Evolutionary conservation across 2,888 invertebrate genomes (phyloP), one percentile per base, ranked within the genome.

Genomic region (Teleogryllus oceanicus): DNA sequence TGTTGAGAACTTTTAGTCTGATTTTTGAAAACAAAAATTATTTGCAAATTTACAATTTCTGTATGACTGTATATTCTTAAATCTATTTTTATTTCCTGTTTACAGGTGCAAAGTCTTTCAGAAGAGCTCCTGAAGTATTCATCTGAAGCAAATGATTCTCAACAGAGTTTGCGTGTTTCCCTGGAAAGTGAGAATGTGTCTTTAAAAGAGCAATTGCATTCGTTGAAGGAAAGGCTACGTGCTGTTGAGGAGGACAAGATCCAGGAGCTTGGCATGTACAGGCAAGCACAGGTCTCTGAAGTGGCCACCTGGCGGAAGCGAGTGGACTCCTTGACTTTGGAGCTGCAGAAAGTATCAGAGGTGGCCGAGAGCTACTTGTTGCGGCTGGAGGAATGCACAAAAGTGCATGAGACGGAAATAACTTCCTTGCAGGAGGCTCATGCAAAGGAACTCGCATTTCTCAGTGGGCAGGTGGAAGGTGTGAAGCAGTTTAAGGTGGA

Each of bases 231-330:
- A 81, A 83, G 8, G 85, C 85, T 80, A 82, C 83, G 49, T 24
- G 79, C 2, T 84, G 84, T 20, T 85, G 16, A 86, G 79, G 84
- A 85, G 18, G 84, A 84, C 16, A 84, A 85, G 79, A 79, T 85
- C 5, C 84, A 84, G 82, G 85, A 85, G n/a, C n/a, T 62, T 8
- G 16, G 1, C 1, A 13, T 62, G 62, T 62, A 62, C 8, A 10
- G 10, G n/a, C 16, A 62, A n/a, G 62, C n/a, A 18, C 62, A 62
- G 8, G 62, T 16, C 13, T 62, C 62, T 62, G 62, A 62, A 62
- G n/a, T 62, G 11, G n/a, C 62, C n/a, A 62, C 62, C n/a, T 62
- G 62, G 62, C 13, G n/a, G 62, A 62, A 62, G n/a, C 62, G n/a
- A 62, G 62, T 62, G 62, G 62, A 62, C 4, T 62, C 62, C 3